Conservation (phyloP, 1,140 invertebrate genomes). For the Aphelenchoides avenae region DNA sequence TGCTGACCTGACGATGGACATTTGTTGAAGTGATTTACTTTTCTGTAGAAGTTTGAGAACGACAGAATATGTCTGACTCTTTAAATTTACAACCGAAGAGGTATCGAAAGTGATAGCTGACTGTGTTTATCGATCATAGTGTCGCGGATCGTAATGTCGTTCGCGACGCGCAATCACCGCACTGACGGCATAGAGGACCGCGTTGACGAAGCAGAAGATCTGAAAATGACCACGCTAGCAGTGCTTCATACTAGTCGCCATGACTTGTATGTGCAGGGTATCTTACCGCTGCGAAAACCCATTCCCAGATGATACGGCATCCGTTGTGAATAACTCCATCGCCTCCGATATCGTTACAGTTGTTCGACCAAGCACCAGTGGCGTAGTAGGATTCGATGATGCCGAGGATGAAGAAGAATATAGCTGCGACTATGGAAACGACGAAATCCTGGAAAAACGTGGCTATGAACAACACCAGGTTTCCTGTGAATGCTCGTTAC, state of each 20-base stretch:
- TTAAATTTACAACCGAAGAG: too few species aligned
- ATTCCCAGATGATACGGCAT: slow-evolving; percentile 53
- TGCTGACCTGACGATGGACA: too few species aligned
- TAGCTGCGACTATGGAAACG: slow-evolving; percentile 33
- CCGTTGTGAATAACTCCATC: slow-evolving; percentile 58
- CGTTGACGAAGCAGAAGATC: slow-evolving; percentile 47
- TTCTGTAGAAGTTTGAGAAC: too few species aligned
- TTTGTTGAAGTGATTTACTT: too few species aligned
- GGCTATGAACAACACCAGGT: not conserved
- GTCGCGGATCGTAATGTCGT: slow-evolving; percentile 20
- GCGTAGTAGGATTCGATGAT: slow-evolving; percentile 56
- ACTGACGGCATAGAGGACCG: slow-evolving; percentile 33
- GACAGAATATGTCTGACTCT: too few species aligned
- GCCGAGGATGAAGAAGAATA: slow-evolving; percentile 48
- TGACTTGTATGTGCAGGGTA: slow-evolving; percentile 9
- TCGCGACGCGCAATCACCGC: slow-evolving; percentile 36
- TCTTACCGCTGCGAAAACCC: slow-evolving; percentile 59
- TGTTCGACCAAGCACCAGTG: slow-evolving; percentile 57
- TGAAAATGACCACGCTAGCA: too few species aligned
- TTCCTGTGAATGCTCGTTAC: slow-evolving; percentile 14
- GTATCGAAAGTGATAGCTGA: too few species aligned
- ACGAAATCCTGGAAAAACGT: slow-evolving; percentile 45
- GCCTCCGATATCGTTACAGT: slow-evolving; percentile 58
- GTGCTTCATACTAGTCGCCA: not conserved
- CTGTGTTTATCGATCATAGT: too few species aligned